Conservation (phyloP, 2,797 vertebrate genomes). For the Semaprochilodus insignis region DNA sequence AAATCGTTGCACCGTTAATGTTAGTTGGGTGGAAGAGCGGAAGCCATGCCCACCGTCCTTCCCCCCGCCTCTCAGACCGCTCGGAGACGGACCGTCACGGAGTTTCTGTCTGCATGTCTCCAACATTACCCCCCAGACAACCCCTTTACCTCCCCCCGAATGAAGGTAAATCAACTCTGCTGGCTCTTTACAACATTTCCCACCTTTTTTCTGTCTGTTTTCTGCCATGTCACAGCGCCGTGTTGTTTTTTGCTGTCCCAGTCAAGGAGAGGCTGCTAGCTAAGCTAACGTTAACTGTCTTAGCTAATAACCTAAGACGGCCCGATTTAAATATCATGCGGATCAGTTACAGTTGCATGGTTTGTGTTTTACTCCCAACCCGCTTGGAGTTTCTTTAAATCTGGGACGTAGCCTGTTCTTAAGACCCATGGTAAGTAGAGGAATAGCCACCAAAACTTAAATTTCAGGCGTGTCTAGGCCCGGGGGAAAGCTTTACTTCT, state of each 20-base stretch:
- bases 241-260: background rate
- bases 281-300: slow-evolving; percentile 28
- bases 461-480: background rate
- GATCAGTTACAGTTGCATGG: background rate
- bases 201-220: background rate
- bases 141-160: slow-evolving; percentile 72
- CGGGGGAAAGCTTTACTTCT: background rate
- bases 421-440: too few relatives aligned
- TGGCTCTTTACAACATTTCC: background rate
- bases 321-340: background rate
- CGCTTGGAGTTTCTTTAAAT: background rate
- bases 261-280: slow-evolving; percentile 24
- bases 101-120: slow-evolving; percentile 76
- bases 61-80: slow-evolving; percentile 71
- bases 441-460: background rate
- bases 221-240: slow-evolving; percentile 12
- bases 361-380: too few relatives aligned
- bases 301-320: background rate
- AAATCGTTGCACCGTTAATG: background rate
- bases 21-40: slow-evolving; percentile 64
- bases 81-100: slow-evolving; percentile 68
- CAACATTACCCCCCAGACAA: slow-evolving; percentile 58
- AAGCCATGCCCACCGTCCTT: slow-evolving; percentile 81
- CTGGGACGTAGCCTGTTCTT: too few relatives aligned
- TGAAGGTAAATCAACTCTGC: slow-evolving; percentile 75